Percentiles rank a stretch among this genome's conserved stretches.
phyloP scores from a whole-genome alignment of 2,113 vertebrate genomes.

The Mastomys coucha region DNA sequence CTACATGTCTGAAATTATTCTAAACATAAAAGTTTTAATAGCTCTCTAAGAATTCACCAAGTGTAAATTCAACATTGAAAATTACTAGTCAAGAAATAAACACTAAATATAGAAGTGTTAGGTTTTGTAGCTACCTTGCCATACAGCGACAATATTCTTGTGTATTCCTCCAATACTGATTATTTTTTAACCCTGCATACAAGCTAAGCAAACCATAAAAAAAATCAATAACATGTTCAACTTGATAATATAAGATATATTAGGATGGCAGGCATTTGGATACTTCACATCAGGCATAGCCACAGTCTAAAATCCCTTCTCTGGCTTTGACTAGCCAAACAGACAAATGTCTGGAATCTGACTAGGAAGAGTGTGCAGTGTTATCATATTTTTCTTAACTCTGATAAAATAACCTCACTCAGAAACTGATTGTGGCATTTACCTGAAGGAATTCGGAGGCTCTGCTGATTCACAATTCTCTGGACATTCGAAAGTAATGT shows the following conservation, averaged over 20 bases:
- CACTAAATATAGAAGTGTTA: background rate
- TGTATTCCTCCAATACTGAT: background rate
- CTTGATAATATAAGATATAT: background rate
- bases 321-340: background rate
- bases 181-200: background rate
- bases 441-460: conserved; percentile 3
- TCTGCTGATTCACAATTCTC: background rate
- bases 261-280: background rate
- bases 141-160: background rate
- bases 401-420: conserved; percentile 31
- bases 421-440: background rate
- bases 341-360: background rate
- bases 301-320: background rate
- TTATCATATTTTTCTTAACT: conserved; percentile 43
- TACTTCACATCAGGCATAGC: background rate
- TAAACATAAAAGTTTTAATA: background rate
- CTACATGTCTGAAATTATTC: background rate
- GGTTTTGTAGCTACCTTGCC: background rate
- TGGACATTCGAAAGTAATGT: conserved; percentile 27
- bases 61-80: background rate
- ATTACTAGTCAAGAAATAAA: background rate
- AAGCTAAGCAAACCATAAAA: background rate
- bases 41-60: background rate
- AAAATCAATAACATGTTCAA: background rate
- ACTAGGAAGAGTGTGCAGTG: background rate